phyloP scores from a whole-genome alignment of 1,140 invertebrate genomes.

The Neuroterus valhalla region DNA sequence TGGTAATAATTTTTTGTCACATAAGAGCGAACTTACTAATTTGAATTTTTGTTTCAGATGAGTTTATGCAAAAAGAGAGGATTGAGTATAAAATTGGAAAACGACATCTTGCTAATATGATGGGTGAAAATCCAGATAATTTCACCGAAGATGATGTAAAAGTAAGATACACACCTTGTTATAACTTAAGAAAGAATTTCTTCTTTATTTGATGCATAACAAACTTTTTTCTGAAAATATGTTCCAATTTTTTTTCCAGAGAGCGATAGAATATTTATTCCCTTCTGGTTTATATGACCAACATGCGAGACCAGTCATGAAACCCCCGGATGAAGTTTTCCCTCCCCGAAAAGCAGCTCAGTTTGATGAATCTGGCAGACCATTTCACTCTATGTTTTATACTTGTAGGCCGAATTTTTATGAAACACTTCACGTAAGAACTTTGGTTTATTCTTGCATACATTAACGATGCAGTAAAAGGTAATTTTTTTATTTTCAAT shows the following conservation, averaged over 20 bases:
- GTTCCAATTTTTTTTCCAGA: conserved; percentile 75
- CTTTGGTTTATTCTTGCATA: conserved; percentile 35
- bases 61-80: conserved; percentile 89
- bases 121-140: conserved; percentile 92
- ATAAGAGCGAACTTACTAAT: conserved; percentile 31
- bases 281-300: conserved; percentile 92
- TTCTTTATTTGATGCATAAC: not conserved
- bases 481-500: conserved; percentile 34
- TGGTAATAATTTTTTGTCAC: conserved; percentile 23
- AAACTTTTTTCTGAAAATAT: conserved; percentile 12
- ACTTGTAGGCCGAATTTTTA: conserved; percentile 90
- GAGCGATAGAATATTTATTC: conserved; percentile 92
- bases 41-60: conserved; percentile 75
- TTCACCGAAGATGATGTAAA: conserved; percentile 93
- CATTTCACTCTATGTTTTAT: conserved; percentile 93
- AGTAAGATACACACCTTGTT: conserved; percentile 74
- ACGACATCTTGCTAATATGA: conserved; percentile 98
- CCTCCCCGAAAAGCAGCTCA: conserved; percentile 90
- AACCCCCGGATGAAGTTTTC: conserved; percentile 89
- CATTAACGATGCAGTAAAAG: conserved; percentile 31
- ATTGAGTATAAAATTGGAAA: conserved; percentile 93
- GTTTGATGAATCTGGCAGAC: conserved; percentile 92
- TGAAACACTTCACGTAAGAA: conserved; percentile 85
- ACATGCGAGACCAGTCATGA: conserved; percentile 89
- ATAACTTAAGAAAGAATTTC: conserved; percentile 31